A percentile compares a stretch with the other conserved stretches of the same genome.
phyloP scores from a whole-genome alignment of 2,888 invertebrate species.

The Melinaea marsaeus region DNA sequence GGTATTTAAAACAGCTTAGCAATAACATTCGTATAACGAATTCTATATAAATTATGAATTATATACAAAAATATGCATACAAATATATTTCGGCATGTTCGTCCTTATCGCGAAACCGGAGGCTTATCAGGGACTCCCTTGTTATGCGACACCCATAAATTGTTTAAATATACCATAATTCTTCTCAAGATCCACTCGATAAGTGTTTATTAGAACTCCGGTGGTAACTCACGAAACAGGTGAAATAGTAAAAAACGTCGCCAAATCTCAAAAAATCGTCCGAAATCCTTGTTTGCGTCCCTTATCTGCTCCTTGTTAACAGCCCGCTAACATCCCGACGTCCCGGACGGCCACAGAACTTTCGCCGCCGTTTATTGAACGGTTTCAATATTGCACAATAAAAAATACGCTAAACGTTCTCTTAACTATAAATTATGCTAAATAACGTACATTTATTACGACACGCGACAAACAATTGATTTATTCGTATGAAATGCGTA shows the following conservation, averaged over 20 bases:
- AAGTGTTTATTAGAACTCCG: slow-evolving; percentile 72
- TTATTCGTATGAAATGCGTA: no score
- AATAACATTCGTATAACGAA: slow-evolving; percentile 19
- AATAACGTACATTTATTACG: not conserved
- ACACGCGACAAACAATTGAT: no score
- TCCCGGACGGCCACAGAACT: slow-evolving; percentile 23
- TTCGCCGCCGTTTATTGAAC: slow-evolving; percentile 8
- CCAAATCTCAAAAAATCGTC: slow-evolving; percentile 58
- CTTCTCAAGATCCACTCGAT: slow-evolving; percentile 68
- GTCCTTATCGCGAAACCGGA: slow-evolving; percentile 60
- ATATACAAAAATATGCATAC: slow-evolving; percentile 11
- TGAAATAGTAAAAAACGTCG: slow-evolving; percentile 54
- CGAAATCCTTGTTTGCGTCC: slow-evolving; percentile 51
- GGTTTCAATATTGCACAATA: not conserved
- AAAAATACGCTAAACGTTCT: not conserved
- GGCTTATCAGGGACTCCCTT: slow-evolving; percentile 65
- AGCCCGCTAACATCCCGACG: slow-evolving; percentile 40
- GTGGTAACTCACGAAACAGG: slow-evolving; percentile 65
- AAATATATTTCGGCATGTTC: slow-evolving; percentile 49
- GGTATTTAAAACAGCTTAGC: slow-evolving; percentile 58
- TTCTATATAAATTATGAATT: slow-evolving; percentile 16
- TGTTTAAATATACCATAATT: slow-evolving; percentile 74
- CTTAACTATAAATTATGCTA: not conserved
- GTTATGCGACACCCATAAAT: slow-evolving; percentile 70
- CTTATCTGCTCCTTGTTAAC: slow-evolving; percentile 70